These are phyloP conservation scores for Eulithis testata DNA, from an alignment of 2,888 invertebrate genomes.

Conservation along the genomic window DNA sequence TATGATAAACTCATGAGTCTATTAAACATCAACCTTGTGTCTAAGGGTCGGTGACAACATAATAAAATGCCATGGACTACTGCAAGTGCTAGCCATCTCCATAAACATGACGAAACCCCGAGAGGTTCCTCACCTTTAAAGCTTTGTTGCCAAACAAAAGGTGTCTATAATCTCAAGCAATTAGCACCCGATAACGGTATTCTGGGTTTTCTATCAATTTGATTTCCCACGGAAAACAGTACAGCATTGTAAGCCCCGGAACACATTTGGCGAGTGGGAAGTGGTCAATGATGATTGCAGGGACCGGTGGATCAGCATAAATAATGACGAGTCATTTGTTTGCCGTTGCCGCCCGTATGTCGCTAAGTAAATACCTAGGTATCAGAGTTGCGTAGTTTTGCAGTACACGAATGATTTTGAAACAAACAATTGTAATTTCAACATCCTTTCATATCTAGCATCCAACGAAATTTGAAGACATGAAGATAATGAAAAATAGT, in stretches of 20 bases:
- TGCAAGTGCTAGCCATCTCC: conserved; percentile 9
- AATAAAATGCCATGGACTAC: conserved; percentile 6
- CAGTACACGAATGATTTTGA: conserved; percentile 25
- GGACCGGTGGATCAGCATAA: conserved; percentile 56
- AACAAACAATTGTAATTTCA: conserved; percentile 39
- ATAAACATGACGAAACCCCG: conserved; percentile 15
- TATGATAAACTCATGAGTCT: background rate
- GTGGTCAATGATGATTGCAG: conserved; percentile 67
- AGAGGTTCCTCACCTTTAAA: conserved; percentile 25
- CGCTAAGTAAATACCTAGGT: conserved; percentile 28
- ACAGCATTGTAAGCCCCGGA: conserved; percentile 55
- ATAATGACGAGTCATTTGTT: conserved; percentile 68
- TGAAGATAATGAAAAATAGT: conserved; percentile 9
- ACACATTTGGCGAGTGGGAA: conserved; percentile 63
- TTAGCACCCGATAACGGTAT: conserved; percentile 42
- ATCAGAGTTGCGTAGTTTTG: conserved; percentile 42
- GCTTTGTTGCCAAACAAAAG: conserved; percentile 20
- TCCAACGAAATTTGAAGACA: conserved; percentile 16
- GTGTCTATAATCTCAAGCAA: conserved; percentile 30
- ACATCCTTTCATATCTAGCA: conserved; percentile 31
- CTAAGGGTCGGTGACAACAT: conserved; percentile 2
- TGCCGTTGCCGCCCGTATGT: conserved; percentile 36
- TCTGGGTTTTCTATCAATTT: conserved; percentile 48
- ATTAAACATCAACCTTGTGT: background rate
- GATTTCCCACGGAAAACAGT: conserved; percentile 69